Base-by-base conservation (phyloP, 2,888 invertebrate genomes). In the Eupithecia abbreviata region DNA sequence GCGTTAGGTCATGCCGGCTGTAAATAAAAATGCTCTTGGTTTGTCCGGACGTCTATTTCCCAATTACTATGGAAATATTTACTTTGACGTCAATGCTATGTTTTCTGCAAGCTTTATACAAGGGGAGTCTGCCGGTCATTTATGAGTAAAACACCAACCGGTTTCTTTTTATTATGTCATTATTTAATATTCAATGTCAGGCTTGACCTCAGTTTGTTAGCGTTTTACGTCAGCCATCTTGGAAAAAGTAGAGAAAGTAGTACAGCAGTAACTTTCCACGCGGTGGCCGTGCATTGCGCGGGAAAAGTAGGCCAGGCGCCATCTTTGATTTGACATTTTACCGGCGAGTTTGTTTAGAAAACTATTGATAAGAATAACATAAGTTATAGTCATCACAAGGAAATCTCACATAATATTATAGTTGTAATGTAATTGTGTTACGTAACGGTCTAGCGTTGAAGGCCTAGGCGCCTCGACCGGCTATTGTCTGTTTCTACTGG, bases 161-260 rank as follows among this genome's bases (percentile, higher is more conserved):
- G 72, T 76, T 71, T 66, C 30, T 45, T 67, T 62, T 75, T 72
- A 79, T 80, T 81, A 81, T 79, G 76, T 77, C 76, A 81, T 77
- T 77, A 77, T 78, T 75, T 75, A 72, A 72, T 77, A 81, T 79
- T 78, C 78, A 84, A 79, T 79, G 82, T 77, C 83, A 87, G 86
- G 89, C 90, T 91, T 94, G 93, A 94, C 93, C 93, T 92, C 91
- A 86, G 85, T 88, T 88, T 84, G 88, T 86, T 88, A 90, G 87
- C 88, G 88, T 87, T 87, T 88, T 89, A 88, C 85, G 87, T 84
- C 89, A 85, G 93, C 93, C 94, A 93, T 94, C 90, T 94, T 94
- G 92, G 93, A 93, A 95, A 94, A 93, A 94, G 94, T 91, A 91
- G 95, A 94, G 95, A 95, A 95, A 95, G 95, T 94, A 95, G 95